A percentile compares a stretch with the other conserved stretches of the same genome.
These are phyloP conservation scores for Limanda limanda DNA, from an alignment of 2,113 vertebrate species.

Conservation along the genomic window DNA sequence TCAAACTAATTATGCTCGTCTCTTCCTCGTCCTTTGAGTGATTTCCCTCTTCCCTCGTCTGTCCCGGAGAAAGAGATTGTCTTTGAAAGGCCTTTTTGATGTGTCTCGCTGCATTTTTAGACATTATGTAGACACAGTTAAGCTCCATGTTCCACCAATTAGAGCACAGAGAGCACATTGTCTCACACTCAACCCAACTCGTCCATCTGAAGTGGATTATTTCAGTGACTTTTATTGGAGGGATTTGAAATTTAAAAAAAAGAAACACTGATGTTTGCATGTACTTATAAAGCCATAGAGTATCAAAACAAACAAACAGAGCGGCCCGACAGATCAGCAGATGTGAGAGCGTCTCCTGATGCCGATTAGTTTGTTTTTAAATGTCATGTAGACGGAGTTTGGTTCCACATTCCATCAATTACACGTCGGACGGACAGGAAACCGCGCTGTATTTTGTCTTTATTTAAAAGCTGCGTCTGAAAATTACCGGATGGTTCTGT, in stretches of 20 bases:
- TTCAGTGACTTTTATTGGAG: constrained; percentile 52
- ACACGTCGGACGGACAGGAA: constrained; percentile 34
- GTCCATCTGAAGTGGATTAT: constrained; percentile 70
- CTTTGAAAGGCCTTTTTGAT: constrained; percentile 69
- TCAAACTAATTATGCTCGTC: constrained; percentile 65
- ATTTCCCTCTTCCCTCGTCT: constrained; percentile 7
- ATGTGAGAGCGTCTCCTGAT: not conserved
- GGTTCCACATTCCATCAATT: constrained; percentile 46
- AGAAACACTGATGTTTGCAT: constrained; percentile 25
- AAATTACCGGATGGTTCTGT: constrained; percentile 27
- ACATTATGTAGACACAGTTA: constrained; percentile 64
- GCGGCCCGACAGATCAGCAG: not conserved
- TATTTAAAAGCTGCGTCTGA: not conserved
- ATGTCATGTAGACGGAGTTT: constrained; percentile 14
- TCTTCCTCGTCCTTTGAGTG: constrained; percentile 51
- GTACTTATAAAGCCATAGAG: constrained; percentile 19
- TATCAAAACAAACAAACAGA: constrained; percentile 25
- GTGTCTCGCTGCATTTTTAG: constrained; percentile 59
- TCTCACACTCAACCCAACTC: constrained; percentile 49
- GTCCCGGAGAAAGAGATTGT: constrained; percentile 49
- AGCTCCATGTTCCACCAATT: constrained; percentile 71
- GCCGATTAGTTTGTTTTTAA: constrained; percentile 12
- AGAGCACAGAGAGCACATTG: constrained; percentile 69
- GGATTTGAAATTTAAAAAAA: constrained; percentile 31
- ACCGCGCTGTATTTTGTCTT: constrained; percentile 14